Evolutionary conservation across 1,140 invertebrate genomes (phyloP).

Genomic region (Pygmarrhopalites habei): DNA sequence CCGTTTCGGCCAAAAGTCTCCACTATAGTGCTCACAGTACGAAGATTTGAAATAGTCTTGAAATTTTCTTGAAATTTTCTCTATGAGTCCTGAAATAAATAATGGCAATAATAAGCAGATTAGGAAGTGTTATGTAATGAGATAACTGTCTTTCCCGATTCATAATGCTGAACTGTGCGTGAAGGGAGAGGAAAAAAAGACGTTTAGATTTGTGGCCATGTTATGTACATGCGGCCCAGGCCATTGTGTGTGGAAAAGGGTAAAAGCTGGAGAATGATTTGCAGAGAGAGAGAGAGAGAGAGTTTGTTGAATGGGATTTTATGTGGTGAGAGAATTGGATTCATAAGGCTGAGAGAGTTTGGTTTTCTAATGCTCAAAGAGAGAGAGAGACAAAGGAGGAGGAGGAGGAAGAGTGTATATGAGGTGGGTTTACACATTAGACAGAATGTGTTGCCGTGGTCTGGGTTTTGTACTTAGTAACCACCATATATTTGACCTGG

Average conservation of each 20-base stretch:
- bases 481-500: conserved; percentile 1
- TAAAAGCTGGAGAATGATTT: not conserved
- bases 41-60: too few relatives aligned
- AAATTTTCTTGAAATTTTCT: too few relatives aligned
- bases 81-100: too few relatives aligned
- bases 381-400: not conserved
- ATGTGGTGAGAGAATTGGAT: not conserved
- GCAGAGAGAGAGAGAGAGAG: not conserved
- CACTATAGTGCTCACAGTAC: too few relatives aligned
- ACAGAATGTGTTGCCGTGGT: conserved; percentile 10
- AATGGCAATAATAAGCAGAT: too few relatives aligned
- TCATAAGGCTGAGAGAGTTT: not conserved
- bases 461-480: not conserved
- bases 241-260: too few relatives aligned
- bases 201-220: not conserved
- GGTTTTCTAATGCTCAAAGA: not conserved
- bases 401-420: not conserved
- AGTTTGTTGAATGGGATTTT: not conserved
- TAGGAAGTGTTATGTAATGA: too few relatives aligned
- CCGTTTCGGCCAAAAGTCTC: too few relatives aligned
- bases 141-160: too few relatives aligned
- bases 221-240: too few relatives aligned
- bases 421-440: conserved; percentile 14
- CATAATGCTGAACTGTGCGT: too few relatives aligned
- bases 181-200: not conserved